These are phyloP conservation scores for Nowickia ferox DNA, from an alignment of 2,888 invertebrate genomes.

Conservation along the genomic window DNA sequence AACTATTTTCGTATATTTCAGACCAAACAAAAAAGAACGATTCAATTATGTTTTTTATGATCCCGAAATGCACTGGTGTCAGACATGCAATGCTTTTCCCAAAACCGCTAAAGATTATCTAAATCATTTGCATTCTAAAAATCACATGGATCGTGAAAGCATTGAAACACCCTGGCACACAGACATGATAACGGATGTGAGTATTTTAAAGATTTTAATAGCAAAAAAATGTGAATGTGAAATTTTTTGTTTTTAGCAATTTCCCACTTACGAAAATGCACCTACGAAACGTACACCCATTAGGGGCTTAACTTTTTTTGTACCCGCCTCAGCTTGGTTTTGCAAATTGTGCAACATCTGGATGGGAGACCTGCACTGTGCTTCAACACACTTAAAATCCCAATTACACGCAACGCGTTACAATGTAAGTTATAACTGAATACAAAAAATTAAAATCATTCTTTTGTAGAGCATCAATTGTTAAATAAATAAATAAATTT, in stretches of 20 bases:
- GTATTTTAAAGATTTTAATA: constrained; percentile 37
- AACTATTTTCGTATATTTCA: constrained; percentile 30
- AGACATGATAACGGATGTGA: constrained; percentile 79
- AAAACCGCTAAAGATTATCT: constrained; percentile 93
- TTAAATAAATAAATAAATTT: no score
- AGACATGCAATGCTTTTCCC: constrained; percentile 93
- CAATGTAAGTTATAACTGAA: constrained; percentile 85
- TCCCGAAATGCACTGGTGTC: constrained; percentile 95
- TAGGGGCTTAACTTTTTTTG: constrained; percentile 93
- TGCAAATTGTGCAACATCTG: constrained; percentile 94
- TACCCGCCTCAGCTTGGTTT: constrained; percentile 94
- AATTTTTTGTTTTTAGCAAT: constrained; percentile 83
- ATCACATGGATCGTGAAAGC: constrained; percentile 85
- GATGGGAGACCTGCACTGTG: constrained; percentile 95
- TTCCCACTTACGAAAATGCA: constrained; percentile 88
- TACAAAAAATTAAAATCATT: no score
- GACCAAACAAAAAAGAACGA: constrained; percentile 74
- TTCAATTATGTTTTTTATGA: constrained; percentile 94
- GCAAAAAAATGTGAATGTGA: not conserved
- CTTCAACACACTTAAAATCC: constrained; percentile 93
- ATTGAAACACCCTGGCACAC: constrained; percentile 83
- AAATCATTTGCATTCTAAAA: constrained; percentile 91
- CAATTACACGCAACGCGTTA: constrained; percentile 91
- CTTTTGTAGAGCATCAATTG: no score
- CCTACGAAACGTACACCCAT: constrained; percentile 92